phyloP scores from a whole-genome alignment of 2,888 invertebrate species.

The Sisyra terminalis region DNA sequence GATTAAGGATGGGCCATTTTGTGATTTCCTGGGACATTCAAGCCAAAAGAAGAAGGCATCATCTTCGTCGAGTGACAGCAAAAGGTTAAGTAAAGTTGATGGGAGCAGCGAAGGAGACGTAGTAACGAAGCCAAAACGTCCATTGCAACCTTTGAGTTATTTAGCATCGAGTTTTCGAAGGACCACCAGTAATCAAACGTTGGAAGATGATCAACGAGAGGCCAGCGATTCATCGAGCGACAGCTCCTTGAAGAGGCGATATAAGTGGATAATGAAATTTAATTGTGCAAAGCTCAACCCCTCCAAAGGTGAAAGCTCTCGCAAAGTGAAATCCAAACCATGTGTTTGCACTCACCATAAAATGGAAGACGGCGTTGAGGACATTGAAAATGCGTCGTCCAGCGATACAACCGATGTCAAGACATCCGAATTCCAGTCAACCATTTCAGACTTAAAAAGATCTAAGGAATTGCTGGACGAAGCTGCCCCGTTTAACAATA shows the following conservation, averaged over 20 bases:
- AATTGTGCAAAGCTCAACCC: constrained; percentile 22
- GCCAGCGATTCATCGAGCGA: neutral
- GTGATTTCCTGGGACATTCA: neutral
- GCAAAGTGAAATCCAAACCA: constrained; percentile 1
- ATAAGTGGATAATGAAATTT: constrained; percentile 25
- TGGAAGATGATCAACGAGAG: neutral
- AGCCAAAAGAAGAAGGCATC: neutral
- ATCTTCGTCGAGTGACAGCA: neutral
- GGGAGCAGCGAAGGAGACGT: neutral
- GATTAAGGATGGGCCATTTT: neutral
- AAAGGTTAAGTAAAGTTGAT: neutral
- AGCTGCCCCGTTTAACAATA: too few species aligned
- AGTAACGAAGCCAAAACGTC: neutral
- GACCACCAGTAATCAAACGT: neutral
- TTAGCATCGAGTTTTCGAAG: constrained; percentile 5
- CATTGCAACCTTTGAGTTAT: neutral
- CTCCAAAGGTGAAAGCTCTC: constrained; percentile 14
- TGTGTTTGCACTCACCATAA: neutral
- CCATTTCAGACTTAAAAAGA: too few species aligned
- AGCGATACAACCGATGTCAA: neutral
- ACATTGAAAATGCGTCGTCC: neutral
- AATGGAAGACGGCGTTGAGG: neutral
- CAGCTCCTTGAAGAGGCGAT: constrained; percentile 18
- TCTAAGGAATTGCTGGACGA: too few species aligned
- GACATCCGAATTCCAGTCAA: too few species aligned